phyloP scores from a whole-genome alignment of 64 coral and sea anemone species.

The Astreopora myriophthalma region DNA sequence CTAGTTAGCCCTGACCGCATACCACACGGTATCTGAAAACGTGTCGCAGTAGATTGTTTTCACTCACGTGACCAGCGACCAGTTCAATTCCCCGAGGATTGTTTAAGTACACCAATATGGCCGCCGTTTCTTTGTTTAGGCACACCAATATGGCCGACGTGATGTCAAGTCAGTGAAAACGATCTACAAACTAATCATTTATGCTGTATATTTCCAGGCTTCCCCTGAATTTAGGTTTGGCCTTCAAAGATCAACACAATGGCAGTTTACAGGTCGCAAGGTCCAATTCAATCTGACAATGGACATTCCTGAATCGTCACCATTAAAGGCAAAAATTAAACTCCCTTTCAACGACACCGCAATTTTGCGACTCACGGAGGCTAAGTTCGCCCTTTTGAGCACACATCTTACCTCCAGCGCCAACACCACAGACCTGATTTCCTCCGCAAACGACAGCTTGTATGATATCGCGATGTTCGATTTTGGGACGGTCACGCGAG shows the following conservation, averaged over 20 bases:
- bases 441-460: slow-evolving; percentile 49
- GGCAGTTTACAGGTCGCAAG: slow-evolving; percentile 46
- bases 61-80: no score
- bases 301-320: slow-evolving; percentile 55
- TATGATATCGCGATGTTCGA: slow-evolving; percentile 63
- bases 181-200: no score
- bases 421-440: slow-evolving; percentile 25
- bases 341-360: slow-evolving; percentile 36
- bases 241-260: slow-evolving; percentile 44
- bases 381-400: slow-evolving; percentile 2
- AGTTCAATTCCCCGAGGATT: no score
- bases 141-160: no score
- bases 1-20: no score
- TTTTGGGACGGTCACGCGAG: slow-evolving; percentile 54
- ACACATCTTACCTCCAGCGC: neutral
- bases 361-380: slow-evolving; percentile 48
- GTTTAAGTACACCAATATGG: no score
- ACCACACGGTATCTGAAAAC: no score
- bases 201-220: slow-evolving; percentile 1
- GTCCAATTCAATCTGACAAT: slow-evolving; percentile 50
- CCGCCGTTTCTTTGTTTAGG: no score
- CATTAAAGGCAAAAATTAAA: slow-evolving; percentile 51
- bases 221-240: slow-evolving; percentile 68
- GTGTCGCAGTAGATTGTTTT: no score
- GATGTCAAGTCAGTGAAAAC: no score